Evolutionary conservation across 2,797 vertebrate genomes (phyloP).

Genomic region (Xiphophorus birchmanni): DNA sequence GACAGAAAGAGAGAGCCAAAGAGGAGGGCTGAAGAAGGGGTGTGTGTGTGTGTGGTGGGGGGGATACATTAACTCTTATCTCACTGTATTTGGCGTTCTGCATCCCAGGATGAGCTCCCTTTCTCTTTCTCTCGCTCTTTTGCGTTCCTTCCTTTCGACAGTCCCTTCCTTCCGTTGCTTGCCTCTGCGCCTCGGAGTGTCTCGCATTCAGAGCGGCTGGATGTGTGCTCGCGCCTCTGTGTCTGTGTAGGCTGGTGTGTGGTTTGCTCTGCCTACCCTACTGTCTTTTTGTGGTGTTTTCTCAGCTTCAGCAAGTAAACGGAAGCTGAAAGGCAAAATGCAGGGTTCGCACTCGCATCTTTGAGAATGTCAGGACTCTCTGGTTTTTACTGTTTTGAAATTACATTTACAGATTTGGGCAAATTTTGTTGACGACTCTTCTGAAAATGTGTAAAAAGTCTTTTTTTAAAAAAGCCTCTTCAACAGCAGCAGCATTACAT

Average conservation of each 20-base stretch:
- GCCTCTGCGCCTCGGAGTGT: conserved; percentile 57
- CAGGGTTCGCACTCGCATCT: conserved; percentile 37
- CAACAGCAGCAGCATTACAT: too few relatives aligned
- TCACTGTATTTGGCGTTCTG: conserved; percentile 74
- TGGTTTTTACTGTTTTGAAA: not conserved
- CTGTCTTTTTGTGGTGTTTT: conserved; percentile 58
- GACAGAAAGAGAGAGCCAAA: conserved; percentile 56
- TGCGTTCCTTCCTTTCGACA: conserved; percentile 42
- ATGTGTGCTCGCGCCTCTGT: conserved; percentile 35
- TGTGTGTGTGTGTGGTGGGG: conserved; percentile 37
- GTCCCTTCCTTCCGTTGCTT: conserved; percentile 57
- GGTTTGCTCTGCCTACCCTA: conserved; percentile 51
- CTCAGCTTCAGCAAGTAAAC: conserved; percentile 57
- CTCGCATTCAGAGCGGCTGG: conserved; percentile 46
- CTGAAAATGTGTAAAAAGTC: not conserved
- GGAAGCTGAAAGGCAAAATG: conserved; percentile 43
- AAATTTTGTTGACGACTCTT: not conserved
- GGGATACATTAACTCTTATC: conserved; percentile 81
- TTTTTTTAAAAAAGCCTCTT: not conserved
- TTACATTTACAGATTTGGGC: not conserved
- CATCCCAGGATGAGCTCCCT: conserved; percentile 69
- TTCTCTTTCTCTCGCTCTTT: conserved; percentile 39
- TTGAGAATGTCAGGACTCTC: conserved; percentile 14
- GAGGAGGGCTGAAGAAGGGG: conserved; percentile 60
- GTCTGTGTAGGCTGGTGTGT: conserved; percentile 48